A percentile compares a stretch with the other conserved stretches of the same genome.
These are phyloP conservation scores for Camponotus floridanus DNA, from an alignment of 1,140 invertebrate species.

Conservation along the genomic window DNA sequence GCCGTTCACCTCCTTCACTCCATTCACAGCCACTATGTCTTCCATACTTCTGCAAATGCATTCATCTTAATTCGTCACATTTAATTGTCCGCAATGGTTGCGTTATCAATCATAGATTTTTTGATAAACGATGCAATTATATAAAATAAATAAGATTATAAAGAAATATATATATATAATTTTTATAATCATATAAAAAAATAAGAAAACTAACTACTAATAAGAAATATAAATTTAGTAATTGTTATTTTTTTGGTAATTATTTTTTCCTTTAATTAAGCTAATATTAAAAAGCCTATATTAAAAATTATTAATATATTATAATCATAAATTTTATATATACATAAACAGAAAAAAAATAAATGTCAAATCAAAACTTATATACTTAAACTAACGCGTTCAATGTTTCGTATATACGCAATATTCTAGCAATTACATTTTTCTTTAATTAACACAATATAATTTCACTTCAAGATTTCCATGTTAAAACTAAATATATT, in stretches of 20 bases:
- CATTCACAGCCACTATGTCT: slow-evolving; percentile 73
- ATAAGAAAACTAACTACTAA: background rate
- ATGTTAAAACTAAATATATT: too few relatives aligned
- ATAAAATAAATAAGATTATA: background rate
- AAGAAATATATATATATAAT: background rate
- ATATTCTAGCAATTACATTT: too few relatives aligned
- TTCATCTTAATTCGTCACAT: slow-evolving; percentile 6
- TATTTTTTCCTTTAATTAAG: background rate
- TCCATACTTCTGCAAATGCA: slow-evolving; percentile 80
- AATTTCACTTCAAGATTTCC: too few relatives aligned
- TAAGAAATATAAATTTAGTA: background rate
- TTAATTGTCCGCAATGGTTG: background rate
- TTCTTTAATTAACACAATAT: too few relatives aligned
- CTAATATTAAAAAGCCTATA: too few relatives aligned
- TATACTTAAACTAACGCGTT: too few relatives aligned
- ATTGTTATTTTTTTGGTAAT: background rate
- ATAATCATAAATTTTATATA: background rate
- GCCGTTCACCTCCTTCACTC: slow-evolving; percentile 75
- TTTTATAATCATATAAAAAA: background rate
- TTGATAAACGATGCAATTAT: background rate
- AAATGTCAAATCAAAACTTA: too few relatives aligned
- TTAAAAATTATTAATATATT: too few relatives aligned
- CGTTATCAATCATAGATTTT: slow-evolving; percentile 1
- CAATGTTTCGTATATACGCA: too few relatives aligned
- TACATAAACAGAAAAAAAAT: too few relatives aligned